A percentile compares a stretch with the other conserved stretches of the same genome.
phyloP scores from a whole-genome alignment of 1,140 invertebrate species.

The Mylabris phalerata region DNA sequence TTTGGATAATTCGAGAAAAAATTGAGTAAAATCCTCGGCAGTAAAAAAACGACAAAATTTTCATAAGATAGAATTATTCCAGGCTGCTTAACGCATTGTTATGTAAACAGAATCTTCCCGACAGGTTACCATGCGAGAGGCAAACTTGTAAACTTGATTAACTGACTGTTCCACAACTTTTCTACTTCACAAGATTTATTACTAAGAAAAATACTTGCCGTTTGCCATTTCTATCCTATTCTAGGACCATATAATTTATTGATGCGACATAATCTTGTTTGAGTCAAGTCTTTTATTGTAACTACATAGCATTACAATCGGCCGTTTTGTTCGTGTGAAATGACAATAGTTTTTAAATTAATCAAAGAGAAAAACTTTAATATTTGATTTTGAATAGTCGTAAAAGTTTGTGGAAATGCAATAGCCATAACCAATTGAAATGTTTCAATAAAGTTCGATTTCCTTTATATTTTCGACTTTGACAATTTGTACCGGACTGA shows the following conservation, averaged over 20 bases:
- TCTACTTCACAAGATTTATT: constrained; percentile 14
- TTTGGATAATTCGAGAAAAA: no score
- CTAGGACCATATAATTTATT: background rate
- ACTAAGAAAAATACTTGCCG: constrained; percentile 12
- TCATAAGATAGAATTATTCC: constrained; percentile 19
- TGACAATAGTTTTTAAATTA: no score
- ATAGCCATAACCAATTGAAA: no score
- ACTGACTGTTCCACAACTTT: constrained; percentile 12
- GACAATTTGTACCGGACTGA: background rate
- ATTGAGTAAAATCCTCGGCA: no score
- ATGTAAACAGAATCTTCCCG: constrained; percentile 19
- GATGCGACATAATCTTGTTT: background rate
- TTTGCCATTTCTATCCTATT: constrained; percentile 2
- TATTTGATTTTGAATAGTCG: no score
- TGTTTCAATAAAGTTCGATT: no score
- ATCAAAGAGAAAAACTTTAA: no score
- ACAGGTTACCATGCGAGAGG: constrained; percentile 14
- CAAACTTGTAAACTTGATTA: constrained; percentile 20
- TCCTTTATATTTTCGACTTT: no score
- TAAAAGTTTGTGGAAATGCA: no score
- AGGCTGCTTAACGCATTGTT: constrained; percentile 20
- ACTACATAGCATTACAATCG: no score
- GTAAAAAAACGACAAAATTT: background rate
- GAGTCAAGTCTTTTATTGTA: constrained; percentile 3
- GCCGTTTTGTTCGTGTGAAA: no score